A percentile compares a stretch with the other conserved stretches of the same genome.
Conservation (phyloP, 2,797 vertebrate species). For the Mormyrops attenuatus region DNA sequence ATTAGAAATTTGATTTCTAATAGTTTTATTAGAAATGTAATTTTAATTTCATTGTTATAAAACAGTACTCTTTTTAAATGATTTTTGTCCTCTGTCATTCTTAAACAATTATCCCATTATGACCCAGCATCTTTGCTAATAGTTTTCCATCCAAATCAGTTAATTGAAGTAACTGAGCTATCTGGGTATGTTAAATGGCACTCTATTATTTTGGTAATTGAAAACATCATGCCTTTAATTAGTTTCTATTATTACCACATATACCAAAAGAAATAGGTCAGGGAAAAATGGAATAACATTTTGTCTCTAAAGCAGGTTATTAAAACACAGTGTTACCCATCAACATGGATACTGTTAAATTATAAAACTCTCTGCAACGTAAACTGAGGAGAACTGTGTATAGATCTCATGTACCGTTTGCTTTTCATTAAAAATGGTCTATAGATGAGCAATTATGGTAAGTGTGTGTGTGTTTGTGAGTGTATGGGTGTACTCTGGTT, state of each 20-base stretch:
- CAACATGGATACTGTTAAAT: not conserved
- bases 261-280: conserved; percentile 3
- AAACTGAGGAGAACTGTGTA: not conserved
- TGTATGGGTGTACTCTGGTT: not conserved
- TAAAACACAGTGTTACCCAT: not conserved
- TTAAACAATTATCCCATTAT: conserved; percentile 9
- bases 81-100: not conserved
- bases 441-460: not conserved
- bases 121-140: conserved; percentile 9
- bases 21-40: not conserved
- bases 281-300: conserved; percentile 26
- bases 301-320: conserved; percentile 11
- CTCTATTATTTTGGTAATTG: conserved; percentile 6
- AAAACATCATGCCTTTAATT: conserved; percentile 12
- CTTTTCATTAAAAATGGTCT: not conserved
- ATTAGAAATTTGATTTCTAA: not conserved
- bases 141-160: conserved; percentile 14
- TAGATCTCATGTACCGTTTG: not conserved
- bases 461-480: not conserved
- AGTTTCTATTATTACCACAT: conserved; percentile 3
- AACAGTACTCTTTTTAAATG: not conserved
- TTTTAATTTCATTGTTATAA: not conserved
- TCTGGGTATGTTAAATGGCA: conserved; percentile 7
- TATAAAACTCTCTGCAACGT: not conserved
- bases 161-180: conserved; percentile 11